Percentiles rank a stretch among this genome's conserved stretches.
phyloP scores from a whole-genome alignment of 2,797 vertebrate genomes.

The Enteromius argenteus region DNA sequence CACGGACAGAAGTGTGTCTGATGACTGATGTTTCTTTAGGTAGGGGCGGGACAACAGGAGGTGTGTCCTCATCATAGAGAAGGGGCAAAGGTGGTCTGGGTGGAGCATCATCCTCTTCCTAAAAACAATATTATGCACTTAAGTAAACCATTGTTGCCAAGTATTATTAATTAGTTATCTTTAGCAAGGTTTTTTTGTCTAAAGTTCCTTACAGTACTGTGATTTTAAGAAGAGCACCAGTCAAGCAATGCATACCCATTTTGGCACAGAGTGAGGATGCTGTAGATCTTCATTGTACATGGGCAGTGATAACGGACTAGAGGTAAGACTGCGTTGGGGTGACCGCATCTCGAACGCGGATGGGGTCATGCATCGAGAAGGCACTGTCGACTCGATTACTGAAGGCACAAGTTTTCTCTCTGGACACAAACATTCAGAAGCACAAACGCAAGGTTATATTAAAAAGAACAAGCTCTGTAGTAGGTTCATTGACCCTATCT shows the following conservation, averaged over 20 bases:
- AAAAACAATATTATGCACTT: background rate
- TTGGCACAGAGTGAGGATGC: conserved; percentile 74
- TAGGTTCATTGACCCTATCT: background rate
- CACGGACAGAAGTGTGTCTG: conserved; percentile 93
- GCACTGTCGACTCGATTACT: conserved; percentile 84
- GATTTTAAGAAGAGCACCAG: background rate
- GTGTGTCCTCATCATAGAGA: conserved; percentile 90
- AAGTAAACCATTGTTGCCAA: background rate
- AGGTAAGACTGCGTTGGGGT: conserved; percentile 78
- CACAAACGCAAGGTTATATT: conserved; percentile 6
- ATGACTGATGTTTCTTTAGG: conserved; percentile 91
- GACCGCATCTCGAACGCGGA: conserved; percentile 75
- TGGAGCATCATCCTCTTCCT: conserved; percentile 87
- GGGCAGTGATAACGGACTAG: conserved; percentile 75
- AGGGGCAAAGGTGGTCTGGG: conserved; percentile 93
- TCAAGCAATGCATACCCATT: conserved; percentile 79
- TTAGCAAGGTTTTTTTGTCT: background rate
- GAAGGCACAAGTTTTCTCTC: conserved; percentile 97
- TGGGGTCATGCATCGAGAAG: conserved; percentile 80
- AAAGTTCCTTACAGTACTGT: background rate
- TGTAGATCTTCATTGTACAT: conserved; percentile 80
- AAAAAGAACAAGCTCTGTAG: background rate
- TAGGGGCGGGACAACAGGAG: conserved; percentile 91
- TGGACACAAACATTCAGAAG: conserved; percentile 62
- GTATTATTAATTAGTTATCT: background rate